Base-by-base conservation (phyloP, 1,140 invertebrate species). In the Calliopsis andreniformis region DNA sequence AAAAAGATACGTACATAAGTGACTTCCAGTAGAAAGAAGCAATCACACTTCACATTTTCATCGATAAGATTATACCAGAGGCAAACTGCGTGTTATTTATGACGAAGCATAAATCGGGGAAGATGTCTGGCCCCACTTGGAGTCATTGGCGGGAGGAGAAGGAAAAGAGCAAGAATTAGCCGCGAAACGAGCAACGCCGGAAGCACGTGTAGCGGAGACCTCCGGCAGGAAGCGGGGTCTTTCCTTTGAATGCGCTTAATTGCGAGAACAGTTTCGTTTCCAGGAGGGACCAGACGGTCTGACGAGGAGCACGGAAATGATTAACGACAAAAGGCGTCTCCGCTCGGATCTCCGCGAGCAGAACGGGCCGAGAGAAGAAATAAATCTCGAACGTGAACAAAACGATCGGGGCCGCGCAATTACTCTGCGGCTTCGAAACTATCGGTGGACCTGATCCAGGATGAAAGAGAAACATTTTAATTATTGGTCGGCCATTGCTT, bases 201-300 rank as follows among this genome's bases (percentile, higher is more conserved):
- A 84, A 82, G 71, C 82, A 82, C 80, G 71, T 78, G 66, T 84
- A 78, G 30, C 79, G 49, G 42, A 66, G 68, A 68, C 56, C 69
- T 59, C n/a, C 25, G 10, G 53, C 30, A 56, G 76, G 69, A 83
- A 78, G 30, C 66, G 55, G 56, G 71, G 51, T 76, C 70, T 69
- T 78, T 81, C 73, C 75, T 82, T 82, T 85, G 83, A 86, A 87
- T 84, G 73, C 72, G 82, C 80, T 86, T 84, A 87, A 87, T 86
- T 86, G 84, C 85, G 71, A 86, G 81, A 78, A 86, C 83, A 80
- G 82, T 85, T 85, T 85, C 75, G 71, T 78, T 83, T 78, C 32
- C 62, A 78, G 80, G 32, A 73, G 61, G 45, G 53, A 78, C 53
- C 62, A 69, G 72, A 59, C 79, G 28, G 72, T 55, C 66, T 71